Percentiles rank a stretch among this genome's conserved stretches.
phyloP scores from a whole-genome alignment of 2,888 invertebrate genomes.

The Kuschelorhynchus macadamiae region DNA sequence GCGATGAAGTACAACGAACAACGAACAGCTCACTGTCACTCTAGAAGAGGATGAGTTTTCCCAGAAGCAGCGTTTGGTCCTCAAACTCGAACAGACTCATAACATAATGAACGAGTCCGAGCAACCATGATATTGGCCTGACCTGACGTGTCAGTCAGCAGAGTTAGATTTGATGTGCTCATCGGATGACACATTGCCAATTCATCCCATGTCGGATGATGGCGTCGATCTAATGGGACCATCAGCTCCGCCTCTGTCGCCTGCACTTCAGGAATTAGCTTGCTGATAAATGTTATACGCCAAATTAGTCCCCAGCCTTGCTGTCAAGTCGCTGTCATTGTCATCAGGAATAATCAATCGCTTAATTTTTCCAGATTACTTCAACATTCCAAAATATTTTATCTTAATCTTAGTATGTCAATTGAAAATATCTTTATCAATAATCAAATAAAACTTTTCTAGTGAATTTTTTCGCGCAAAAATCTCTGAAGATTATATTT shows the following conservation, averaged over 20 bases:
- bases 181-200: constrained; percentile 48
- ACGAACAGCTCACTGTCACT: constrained; percentile 96
- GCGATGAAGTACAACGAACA: constrained; percentile 98
- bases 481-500: no score
- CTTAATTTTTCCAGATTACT: no score
- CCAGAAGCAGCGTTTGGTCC: constrained; percentile 94
- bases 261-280: constrained; percentile 68
- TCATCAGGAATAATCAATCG: not conserved
- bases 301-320: constrained; percentile 50
- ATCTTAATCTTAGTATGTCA: no score
- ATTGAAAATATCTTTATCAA: no score
- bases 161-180: constrained; percentile 55
- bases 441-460: no score
- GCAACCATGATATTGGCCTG: constrained; percentile 76
- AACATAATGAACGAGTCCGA: constrained; percentile 93
- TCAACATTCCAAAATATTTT: no score
- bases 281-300: constrained; percentile 67
- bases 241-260: constrained; percentile 59
- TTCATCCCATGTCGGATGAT: constrained; percentile 57
- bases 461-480: no score
- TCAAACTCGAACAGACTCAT: constrained; percentile 97
- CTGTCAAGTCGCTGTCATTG: constrained; percentile 33
- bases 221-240: constrained; percentile 67
- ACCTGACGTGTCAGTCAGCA: constrained; percentile 67
- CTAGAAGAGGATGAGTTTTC: constrained; percentile 99